Conservation (phyloP, 92 coral and sea anemone species). For the Diadumene lineata region DNA sequence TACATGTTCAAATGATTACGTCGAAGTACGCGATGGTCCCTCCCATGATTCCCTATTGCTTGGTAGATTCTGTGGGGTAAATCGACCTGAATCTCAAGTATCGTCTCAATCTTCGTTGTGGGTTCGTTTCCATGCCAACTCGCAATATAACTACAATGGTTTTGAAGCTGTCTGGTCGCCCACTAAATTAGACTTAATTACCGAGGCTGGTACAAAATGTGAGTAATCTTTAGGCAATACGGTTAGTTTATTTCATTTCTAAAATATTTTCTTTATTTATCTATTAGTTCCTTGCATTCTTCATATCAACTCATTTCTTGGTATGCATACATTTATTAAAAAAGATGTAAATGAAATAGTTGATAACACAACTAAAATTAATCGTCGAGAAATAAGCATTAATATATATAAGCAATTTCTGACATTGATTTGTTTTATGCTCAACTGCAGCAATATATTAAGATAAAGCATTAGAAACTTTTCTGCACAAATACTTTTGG, state of each 20-base stretch:
- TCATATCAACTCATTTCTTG: not conserved
- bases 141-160: slow-evolving; percentile 44
- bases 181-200: slow-evolving; percentile 21
- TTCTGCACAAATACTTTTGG: no score
- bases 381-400: no score
- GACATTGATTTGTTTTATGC: no score
- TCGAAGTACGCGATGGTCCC: slow-evolving; percentile 70
- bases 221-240: not conserved
- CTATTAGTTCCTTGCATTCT: not conserved
- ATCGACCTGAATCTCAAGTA: slow-evolving; percentile 30
- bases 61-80: slow-evolving; percentile 64
- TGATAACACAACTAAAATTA: no score
- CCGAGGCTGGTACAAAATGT: slow-evolving; percentile 4
- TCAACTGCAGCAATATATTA: no score
- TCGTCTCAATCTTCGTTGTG: slow-evolving; percentile 54
- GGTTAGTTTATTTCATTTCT: not conserved
- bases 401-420: no score
- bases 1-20: slow-evolving; percentile 53
- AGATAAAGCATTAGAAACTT: no score
- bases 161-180: slow-evolving; percentile 63
- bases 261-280: no score
- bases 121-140: slow-evolving; percentile 66
- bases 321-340: not conserved
- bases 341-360: no score
- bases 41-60: slow-evolving; percentile 41